These are phyloP conservation scores for Poeciliopsis gracilis DNA, from an alignment of 2,797 vertebrate genomes.

Conservation along the genomic window DNA sequence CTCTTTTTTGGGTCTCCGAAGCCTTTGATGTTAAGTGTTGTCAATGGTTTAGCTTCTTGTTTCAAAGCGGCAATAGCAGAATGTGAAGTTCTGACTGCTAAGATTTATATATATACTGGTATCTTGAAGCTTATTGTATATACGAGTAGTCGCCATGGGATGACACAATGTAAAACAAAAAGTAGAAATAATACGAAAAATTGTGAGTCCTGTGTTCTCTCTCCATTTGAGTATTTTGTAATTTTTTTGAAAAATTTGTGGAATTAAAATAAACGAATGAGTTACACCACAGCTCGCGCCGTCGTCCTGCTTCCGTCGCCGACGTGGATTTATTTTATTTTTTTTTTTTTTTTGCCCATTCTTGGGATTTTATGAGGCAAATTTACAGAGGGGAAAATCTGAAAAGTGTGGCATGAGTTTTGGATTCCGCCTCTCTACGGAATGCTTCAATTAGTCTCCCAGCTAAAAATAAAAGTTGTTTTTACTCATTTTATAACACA, in stretches of 20 bases:
- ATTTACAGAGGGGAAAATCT: neutral
- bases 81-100: conserved; percentile 95
- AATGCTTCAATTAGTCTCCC: too few species aligned
- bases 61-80: conserved; percentile 94
- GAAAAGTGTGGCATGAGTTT: neutral
- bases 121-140: conserved; percentile 99
- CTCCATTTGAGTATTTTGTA: conserved; percentile 99
- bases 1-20: conserved; percentile 88
- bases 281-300: conserved; percentile 91
- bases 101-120: conserved; percentile 98
- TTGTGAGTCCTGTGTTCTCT: conserved; percentile 99
- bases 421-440: neutral
- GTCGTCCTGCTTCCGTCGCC: conserved; percentile 7
- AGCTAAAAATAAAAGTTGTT: too few species aligned
- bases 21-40: conserved; percentile 96
- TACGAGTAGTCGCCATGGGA: conserved; percentile 99
- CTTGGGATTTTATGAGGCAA: neutral
- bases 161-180: conserved; percentile 99
- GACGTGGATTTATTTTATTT: too few species aligned
- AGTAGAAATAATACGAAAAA: conserved; percentile 98
- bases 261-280: conserved; percentile 99
- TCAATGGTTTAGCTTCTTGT: conserved; percentile 94
- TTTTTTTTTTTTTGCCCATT: neutral
- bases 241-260: conserved; percentile 99
- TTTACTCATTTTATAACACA: too few species aligned